Percentiles rank a stretch among this genome's conserved stretches.
Evolutionary conservation across 1,140 invertebrate species (phyloP).

Genomic region (Drosophila orena): DNA sequence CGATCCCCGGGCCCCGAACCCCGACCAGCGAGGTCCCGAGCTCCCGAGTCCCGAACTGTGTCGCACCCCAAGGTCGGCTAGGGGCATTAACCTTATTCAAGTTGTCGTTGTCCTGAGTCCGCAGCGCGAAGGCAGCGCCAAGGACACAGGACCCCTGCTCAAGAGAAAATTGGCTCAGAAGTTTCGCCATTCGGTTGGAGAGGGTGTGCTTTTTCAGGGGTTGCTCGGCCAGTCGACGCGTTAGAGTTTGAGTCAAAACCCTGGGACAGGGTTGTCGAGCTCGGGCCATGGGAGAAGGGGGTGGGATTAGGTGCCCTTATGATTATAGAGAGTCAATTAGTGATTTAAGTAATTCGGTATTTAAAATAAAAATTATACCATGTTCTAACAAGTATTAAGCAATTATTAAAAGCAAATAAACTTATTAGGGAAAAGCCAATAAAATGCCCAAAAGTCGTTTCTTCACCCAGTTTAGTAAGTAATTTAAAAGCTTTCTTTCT

Average conservation of each 20-base stretch:
- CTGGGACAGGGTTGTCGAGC: constrained; percentile 44
- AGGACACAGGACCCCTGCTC: constrained; percentile 68
- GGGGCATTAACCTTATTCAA: constrained; percentile 80
- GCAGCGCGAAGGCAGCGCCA: constrained; percentile 56
- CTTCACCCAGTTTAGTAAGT: no score
- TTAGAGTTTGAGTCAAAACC: constrained; percentile 63
- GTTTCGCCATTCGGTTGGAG: constrained; percentile 29
- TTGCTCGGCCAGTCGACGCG: constrained; percentile 51
- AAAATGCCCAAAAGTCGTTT: no score
- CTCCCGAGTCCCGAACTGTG: constrained; percentile 67
- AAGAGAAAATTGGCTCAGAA: constrained; percentile 72
- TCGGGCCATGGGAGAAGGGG: no score
- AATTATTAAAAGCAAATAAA: background rate
- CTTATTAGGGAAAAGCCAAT: no score
- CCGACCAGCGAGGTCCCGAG: background rate
- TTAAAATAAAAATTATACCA: no score
- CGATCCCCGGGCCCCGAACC: background rate
- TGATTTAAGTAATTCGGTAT: no score
- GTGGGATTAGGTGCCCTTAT: background rate
- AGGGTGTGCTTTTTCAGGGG: constrained; percentile 71
- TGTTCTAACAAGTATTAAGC: background rate
- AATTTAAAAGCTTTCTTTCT: background rate
- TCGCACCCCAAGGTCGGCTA: constrained; percentile 83
- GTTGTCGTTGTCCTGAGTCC: constrained; percentile 63
- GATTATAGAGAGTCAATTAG: no score